Evolutionary conservation across 2,113 vertebrate species (phyloP), one percentile per base, ranked within the genome.

Genomic region (Cardinalis cardinalis): DNA sequence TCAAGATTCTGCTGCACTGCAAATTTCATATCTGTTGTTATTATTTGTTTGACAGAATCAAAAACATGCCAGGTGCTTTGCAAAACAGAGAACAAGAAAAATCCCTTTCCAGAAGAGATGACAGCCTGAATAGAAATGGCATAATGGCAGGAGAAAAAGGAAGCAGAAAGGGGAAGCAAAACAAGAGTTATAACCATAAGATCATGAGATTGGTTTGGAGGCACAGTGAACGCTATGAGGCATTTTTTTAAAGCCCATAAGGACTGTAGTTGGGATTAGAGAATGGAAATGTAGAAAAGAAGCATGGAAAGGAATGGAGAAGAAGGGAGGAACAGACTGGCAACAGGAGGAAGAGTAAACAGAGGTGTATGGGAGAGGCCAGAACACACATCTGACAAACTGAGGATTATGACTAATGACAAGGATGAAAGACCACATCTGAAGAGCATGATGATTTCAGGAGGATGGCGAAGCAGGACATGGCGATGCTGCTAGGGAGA

Each of bases 11-110:
- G 70, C 90, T 94, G 74, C 86, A 94, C 95, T 96, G 74, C 90
- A 94, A 95, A 94, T 96, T 95, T 95, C 93, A 95, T 90, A 90
- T 95, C 88, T 95, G 90, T 94, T 95, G 90, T 95, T 96, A 95
- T 96, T 96, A 95, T 96, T 95, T 96, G 86, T 96, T 95, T 95
- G 95, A 96, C 95, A 95, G 95, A 95, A 95, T 81, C 95, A 95
- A 96, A 96, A 95, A 93, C 95, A 95, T 95, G 92, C 90, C 93
- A 95, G 93, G 95, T 95, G 95, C 95, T 95, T 95, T 95, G 92
- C 93, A 95, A 95, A 96, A 95, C 90, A 95, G 87, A 94, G 84
- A 95, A 95, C 92, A 93, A 96, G 88, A 79, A 84, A 96, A 94
- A 93, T 76, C 95, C 93, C 87, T 96, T 95, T 95, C 93, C 84